Conservation (phyloP, 2,888 invertebrate species). For the Nomada ruficornis region DNA sequence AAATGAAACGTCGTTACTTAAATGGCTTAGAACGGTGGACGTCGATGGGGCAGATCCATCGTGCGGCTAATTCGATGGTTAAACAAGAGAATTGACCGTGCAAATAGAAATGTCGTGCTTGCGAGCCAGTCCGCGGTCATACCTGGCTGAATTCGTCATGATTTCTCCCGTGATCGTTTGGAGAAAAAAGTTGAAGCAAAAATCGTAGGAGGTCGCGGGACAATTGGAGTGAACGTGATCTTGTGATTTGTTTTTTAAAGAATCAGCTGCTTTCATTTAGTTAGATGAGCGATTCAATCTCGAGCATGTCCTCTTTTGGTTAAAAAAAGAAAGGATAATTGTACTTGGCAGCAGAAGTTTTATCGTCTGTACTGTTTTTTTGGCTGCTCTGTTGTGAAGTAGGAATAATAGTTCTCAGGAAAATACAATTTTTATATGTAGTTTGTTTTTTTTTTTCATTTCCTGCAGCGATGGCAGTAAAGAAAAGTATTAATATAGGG, state of each 20-base stretch:
- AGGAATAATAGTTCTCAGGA: no score
- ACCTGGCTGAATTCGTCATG: not conserved
- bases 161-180: not conserved
- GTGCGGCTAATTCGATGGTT: not conserved
- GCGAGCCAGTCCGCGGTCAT: not conserved
- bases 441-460: no score
- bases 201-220: not conserved
- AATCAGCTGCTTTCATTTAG: not conserved
- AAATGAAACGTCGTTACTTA: not conserved
- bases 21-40: conserved; percentile 5
- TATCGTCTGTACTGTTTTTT: no score
- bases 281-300: not conserved
- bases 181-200: conserved; percentile 2
- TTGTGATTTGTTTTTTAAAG: not conserved
- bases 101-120: conserved; percentile 1
- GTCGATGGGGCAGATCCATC: conserved; percentile 1
- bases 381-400: no score
- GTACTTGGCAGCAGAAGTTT: no score
- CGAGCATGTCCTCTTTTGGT: no score
- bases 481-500: no score
- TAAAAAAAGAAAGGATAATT: no score
- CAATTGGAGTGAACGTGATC: not conserved
- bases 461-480: no score
- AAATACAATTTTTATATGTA: no score
- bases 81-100: not conserved